These are phyloP conservation scores for Bugula neritina DNA, from an alignment of 2,888 invertebrate genomes.

Conservation along the genomic window DNA sequence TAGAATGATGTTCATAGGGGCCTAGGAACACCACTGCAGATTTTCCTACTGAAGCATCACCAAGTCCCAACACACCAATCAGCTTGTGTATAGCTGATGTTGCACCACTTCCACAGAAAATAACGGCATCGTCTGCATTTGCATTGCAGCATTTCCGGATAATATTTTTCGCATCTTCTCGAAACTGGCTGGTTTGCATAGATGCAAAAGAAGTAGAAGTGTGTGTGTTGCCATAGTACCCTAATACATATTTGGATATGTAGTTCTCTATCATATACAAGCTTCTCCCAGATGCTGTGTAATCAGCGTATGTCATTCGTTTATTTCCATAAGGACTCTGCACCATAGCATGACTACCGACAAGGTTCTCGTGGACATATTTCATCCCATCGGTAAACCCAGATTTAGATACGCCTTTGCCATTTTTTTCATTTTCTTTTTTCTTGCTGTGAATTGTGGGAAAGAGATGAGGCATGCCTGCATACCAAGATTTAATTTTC, in stretches of 20 bases:
- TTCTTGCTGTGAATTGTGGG: neutral
- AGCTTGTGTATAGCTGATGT: conserved; percentile 29
- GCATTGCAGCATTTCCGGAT: conserved; percentile 28
- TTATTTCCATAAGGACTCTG: conserved; percentile 20
- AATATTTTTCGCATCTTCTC: conserved; percentile 60
- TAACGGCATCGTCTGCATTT: conserved; percentile 28
- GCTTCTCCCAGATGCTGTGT: conserved; percentile 15
- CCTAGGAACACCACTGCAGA: conserved; percentile 29
- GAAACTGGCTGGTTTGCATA: conserved; percentile 77
- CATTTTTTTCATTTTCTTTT: conserved; percentile 2
- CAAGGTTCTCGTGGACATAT: conserved; percentile 7
- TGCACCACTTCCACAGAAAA: conserved; percentile 31
- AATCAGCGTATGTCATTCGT: conserved; percentile 22
- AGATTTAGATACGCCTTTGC: neutral
- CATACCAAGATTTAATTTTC: conserved; percentile 5
- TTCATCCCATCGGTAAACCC: conserved; percentile 5
- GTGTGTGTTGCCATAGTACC: conserved; percentile 71
- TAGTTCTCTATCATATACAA: conserved; percentile 80
- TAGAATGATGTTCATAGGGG: conserved; percentile 31
- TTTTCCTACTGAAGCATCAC: conserved; percentile 2
- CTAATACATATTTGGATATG: conserved; percentile 68
- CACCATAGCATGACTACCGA: conserved; percentile 24
- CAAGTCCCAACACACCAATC: conserved; percentile 32
- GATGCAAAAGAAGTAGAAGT: conserved; percentile 78
- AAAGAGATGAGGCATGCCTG: conserved; percentile 15